Evolutionary conservation across 1,140 invertebrate species (phyloP), one percentile per base, ranked within the genome.

Genomic region (Pogonus chalceus): DNA sequence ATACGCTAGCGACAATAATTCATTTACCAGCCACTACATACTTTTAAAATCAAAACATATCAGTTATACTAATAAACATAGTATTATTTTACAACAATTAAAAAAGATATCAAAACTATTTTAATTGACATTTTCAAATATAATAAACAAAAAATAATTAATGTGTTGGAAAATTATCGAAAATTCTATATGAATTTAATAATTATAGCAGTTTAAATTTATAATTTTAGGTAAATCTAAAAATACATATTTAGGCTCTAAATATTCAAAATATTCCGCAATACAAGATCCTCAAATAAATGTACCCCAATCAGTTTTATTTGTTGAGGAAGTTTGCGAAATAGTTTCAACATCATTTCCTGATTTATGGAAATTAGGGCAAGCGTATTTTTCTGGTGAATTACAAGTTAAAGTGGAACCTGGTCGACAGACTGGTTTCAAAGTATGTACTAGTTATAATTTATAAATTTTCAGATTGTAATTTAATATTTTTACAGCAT

Each of bases 281-380:
- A 18, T 43, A 3, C 58, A 51, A 23, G 14, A 56, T 23, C 57
- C 61, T 26, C 61, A 65, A 26, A 60, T 60, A 48, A 16, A 54
- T 18, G 65, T 73, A n/a, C 76, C 76, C 9, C 61, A 72, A 21
- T 69, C 76, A 59, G 80, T 90, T 9, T 68, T 81, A 46, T 90
- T 86, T 69, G 74, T 88, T 7, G 87, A 89, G 69, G 81, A 85
- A 58, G 69, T 90, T 31, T 84, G 81, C 52, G 79, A 85, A 23
- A 75, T 84, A 43, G 74, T 90, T 37, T 76, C 76, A 10, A 75
- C 82, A 56, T 79, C 82, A 49, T 81, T 90, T 58, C 89, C 90
- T 0, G 87, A 92, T 69, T 72, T 95, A 9, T 93, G 90, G 90
- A 86, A 87, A 69, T 75, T 96, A 1, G 90, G 91, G 2, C 89